Conservation (phyloP, 1,140 invertebrate genomes). For the Polypedilum vanderplanki region DNA sequence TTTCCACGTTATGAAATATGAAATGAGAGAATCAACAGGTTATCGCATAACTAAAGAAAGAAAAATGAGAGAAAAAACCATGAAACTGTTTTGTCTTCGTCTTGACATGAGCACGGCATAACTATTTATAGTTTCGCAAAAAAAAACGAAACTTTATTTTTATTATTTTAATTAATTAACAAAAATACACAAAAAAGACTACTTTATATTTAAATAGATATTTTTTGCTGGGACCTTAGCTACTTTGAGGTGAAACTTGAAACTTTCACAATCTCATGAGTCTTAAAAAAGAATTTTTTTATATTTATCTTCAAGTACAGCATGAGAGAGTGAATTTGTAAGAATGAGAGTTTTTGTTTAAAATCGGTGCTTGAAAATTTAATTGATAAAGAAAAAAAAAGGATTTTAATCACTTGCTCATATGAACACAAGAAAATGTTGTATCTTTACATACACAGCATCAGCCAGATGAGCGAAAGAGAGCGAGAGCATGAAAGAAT, state of each 20-base stretch:
- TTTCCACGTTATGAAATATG: neutral
- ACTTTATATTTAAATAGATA: constrained; percentile 3
- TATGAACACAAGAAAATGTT: neutral
- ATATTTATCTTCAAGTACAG: neutral
- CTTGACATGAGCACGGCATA: neutral
- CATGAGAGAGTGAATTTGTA: neutral
- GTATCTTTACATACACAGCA: too few relatives aligned
- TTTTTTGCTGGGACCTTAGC: neutral
- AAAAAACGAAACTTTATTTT: constrained; percentile 8
- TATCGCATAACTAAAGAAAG: neutral
- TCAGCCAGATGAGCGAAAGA: neutral
- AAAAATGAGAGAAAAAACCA: neutral
- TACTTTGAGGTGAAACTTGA: constrained; percentile 9
- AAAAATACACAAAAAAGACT: neutral
- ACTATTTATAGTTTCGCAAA: constrained; percentile 14
- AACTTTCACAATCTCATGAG: neutral
- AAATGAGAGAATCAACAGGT: constrained; percentile 12
- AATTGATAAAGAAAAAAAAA: constrained; percentile 1
- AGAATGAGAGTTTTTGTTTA: neutral
- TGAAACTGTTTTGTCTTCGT: neutral
- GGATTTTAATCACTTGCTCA: neutral
- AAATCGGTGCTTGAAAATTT: neutral
- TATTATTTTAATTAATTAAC: neutral
- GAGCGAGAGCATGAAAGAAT: neutral
- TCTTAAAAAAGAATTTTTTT: neutral